A percentile compares a stretch with the other conserved stretches of the same genome.
phyloP scores from a whole-genome alignment of 2,888 invertebrate genomes.

The Pseudoips prasinana region DNA sequence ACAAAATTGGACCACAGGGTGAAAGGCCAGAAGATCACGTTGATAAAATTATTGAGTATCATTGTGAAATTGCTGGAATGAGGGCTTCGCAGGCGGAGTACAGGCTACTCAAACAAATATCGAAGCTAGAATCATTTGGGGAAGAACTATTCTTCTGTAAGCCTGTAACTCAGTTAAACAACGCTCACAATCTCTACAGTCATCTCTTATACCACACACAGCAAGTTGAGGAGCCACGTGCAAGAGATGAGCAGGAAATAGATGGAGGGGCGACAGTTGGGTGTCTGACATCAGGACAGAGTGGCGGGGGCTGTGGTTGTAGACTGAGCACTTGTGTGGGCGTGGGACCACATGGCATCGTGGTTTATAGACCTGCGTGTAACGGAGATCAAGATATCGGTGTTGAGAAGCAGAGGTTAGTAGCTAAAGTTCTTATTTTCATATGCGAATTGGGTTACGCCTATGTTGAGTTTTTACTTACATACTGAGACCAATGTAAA shows the following conservation, averaged over 20 bases:
- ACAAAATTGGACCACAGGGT: conserved; percentile 83
- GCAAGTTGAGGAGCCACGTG: conserved; percentile 77
- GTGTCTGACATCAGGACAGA: conserved; percentile 68
- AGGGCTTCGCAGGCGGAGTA: conserved; percentile 91
- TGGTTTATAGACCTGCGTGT: conserved; percentile 82
- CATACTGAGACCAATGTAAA: too few species aligned
- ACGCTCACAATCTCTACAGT: conserved; percentile 89
- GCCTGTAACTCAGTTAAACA: conserved; percentile 77
- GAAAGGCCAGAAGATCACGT: conserved; percentile 84
- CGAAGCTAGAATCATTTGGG: conserved; percentile 90
- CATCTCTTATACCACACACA: conserved; percentile 84
- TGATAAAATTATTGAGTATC: conserved; percentile 84
- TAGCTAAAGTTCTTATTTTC: conserved; percentile 4
- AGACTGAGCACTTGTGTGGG: conserved; percentile 83
- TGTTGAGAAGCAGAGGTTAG: conserved; percentile 84
- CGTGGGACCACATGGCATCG: conserved; percentile 92
- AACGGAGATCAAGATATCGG: conserved; percentile 81
- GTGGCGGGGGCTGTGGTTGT: conserved; percentile 70
- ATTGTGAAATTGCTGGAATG: conserved; percentile 84
- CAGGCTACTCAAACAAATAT: conserved; percentile 90
- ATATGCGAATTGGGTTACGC: too few species aligned
- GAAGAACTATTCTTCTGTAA: conserved; percentile 91
- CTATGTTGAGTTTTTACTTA: too few species aligned
- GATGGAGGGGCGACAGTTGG: conserved; percentile 74
- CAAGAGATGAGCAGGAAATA: conserved; percentile 69